Conservation (phyloP, 2,113 vertebrate genomes). For the Callospermophilus lateralis region DNA sequence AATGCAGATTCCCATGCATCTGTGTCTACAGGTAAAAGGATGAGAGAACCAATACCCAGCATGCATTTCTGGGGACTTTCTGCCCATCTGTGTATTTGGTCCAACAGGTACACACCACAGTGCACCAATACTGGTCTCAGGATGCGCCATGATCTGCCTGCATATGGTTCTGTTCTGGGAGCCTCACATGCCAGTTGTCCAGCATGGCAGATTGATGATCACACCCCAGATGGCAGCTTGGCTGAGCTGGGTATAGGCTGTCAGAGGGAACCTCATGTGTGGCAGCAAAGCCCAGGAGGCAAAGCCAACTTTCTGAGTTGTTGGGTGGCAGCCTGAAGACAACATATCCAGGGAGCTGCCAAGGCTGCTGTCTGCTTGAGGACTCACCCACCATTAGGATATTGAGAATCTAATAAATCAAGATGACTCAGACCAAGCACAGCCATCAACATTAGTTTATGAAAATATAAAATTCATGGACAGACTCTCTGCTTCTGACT, state of each 20-base stretch:
- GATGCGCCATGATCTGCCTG: not conserved
- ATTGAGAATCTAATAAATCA: slow-evolving; percentile 26
- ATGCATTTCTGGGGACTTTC: not conserved
- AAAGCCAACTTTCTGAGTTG: slow-evolving; percentile 58
- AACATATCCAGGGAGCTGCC: not conserved
- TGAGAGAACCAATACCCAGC: not conserved
- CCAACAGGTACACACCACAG: not conserved
- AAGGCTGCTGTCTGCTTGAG: not conserved
- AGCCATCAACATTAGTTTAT: not conserved
- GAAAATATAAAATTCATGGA: not conserved
- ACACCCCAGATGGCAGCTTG: slow-evolving; percentile 42
- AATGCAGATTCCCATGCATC: not conserved
- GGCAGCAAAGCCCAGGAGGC: slow-evolving; percentile 8
- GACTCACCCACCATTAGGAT: not conserved
- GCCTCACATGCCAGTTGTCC: not conserved
- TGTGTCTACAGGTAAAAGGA: not conserved
- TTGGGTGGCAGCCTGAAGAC: slow-evolving; percentile 50
- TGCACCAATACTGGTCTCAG: not conserved
- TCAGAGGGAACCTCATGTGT: not conserved
- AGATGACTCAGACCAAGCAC: slow-evolving; percentile 53
- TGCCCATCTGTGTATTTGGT: not conserved
- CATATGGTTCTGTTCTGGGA: not conserved
- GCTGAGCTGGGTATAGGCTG: not conserved
- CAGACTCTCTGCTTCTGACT: not conserved
- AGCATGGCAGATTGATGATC: not conserved